phyloP scores from a whole-genome alignment of 2,113 vertebrate species.

The Geococcyx californianus region DNA sequence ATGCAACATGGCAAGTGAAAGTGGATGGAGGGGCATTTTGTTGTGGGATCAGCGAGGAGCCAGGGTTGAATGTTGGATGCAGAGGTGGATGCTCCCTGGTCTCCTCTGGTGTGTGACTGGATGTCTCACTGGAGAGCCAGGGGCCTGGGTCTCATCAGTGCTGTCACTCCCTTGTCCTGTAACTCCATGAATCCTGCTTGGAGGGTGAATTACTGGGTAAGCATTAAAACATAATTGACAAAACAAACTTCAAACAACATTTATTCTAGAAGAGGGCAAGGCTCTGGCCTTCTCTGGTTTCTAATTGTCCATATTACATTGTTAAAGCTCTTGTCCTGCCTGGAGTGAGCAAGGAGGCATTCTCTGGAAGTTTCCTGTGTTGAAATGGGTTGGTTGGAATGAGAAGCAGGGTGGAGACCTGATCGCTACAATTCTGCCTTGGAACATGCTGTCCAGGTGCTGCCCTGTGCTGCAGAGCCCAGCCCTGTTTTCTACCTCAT shows the following conservation, averaged over 20 bases:
- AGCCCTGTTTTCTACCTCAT: neutral
- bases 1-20: too few species aligned
- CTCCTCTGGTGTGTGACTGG: neutral
- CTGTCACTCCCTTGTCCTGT: neutral
- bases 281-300: neutral
- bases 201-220: neutral
- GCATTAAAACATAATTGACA: neutral
- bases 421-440: neutral
- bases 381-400: neutral
- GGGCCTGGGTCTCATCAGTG: neutral
- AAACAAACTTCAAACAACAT: neutral
- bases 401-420: neutral
- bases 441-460: neutral
- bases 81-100: too few species aligned
- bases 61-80: neutral
- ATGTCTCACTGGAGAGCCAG: neutral
- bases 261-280: neutral
- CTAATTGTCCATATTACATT: accelerated
- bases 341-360: neutral
- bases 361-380: neutral
- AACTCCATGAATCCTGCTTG: neutral
- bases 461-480: neutral
- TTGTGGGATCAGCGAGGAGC: neutral
- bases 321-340: neutral
- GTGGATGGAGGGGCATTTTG: neutral